These are phyloP conservation scores for Botia kubotai DNA, from an alignment of 2,797 vertebrate genomes.

Conservation along the genomic window DNA sequence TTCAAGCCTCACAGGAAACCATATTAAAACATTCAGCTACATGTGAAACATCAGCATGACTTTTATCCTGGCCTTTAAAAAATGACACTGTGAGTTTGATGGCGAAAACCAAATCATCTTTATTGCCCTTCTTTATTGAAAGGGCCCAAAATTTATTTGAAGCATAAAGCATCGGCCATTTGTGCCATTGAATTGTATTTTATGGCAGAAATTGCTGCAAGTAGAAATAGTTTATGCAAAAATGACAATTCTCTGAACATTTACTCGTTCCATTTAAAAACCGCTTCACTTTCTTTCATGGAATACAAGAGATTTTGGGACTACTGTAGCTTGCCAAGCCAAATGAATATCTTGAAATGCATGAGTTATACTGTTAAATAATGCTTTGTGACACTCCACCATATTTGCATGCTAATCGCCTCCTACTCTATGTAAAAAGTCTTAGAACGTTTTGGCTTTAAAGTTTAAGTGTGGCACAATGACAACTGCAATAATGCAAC, in stretches of 20 bases:
- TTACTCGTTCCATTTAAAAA: background rate
- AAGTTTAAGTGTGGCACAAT: no score
- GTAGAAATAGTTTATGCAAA: background rate
- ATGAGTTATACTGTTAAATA: no score
- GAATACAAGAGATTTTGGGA: background rate
- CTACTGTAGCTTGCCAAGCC: no score
- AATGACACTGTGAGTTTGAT: conserved; percentile 4
- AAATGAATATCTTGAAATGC: no score
- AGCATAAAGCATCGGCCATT: background rate
- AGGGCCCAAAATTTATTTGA: background rate
- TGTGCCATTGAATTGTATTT: conserved; percentile 2
- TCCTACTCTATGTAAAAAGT: no score
- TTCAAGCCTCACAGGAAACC: conserved; percentile 11
- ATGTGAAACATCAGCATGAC: background rate
- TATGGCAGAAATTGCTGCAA: background rate
- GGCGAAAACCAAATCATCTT: conserved; percentile 1
- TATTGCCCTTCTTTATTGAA: conserved; percentile 5
- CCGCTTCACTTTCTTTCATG: no score
- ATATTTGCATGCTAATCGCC: no score
- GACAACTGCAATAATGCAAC: conserved; percentile 22
- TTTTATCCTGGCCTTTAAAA: conserved; percentile 26
- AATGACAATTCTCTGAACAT: background rate
- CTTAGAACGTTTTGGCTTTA: no score
- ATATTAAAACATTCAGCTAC: background rate
- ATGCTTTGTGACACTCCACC: no score